Evolutionary conservation across 1,140 invertebrate genomes (phyloP), one percentile per base, ranked within the genome.

Genomic region (Vanessa tameamea): DNA sequence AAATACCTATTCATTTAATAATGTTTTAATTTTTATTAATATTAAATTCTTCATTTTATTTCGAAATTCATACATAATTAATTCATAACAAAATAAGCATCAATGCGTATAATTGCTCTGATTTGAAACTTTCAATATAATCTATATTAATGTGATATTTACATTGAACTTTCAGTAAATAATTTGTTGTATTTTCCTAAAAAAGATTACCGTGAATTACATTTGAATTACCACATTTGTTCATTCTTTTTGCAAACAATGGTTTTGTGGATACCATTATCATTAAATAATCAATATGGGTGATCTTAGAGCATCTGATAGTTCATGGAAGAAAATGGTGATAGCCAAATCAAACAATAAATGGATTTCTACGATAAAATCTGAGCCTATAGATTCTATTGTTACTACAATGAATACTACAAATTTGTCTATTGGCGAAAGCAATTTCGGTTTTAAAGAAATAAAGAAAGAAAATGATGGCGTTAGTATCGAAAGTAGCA

Each of bases 231-330:
- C 16, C 48, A 63, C 26, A 37, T 55, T 51, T 59, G 48, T 67
- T 47, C 11, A 48, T 55, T 61, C 12, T 65, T 31, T 65, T 65
- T 51, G 67, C 9, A 57, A 79, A 88, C 74, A 84, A 92, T 92
- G 90, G 80, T 92, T 83, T 85, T 92, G 71, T 91, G 89, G 89
- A 92, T 92, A 85, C 65, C 79, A 43, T 78, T 86, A 74, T 92
- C 90, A 31, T 61, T 91, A 73, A 91, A 91, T 81, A 91, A 90
- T 88, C 89, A 92, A 83, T 90, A 92, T 91, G 91, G 88, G 84
- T 91, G 88, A 92, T 79, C 76, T 82, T 15, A 84, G 67, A 78
- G 80, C 80, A 63, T 82, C 85, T 23, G 86, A 90, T 83, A 81
- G 85, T 84, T 89, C 88, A 59, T 91, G 89, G 90, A 91, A 91